These are phyloP conservation scores for Danionella dracula DNA, from an alignment of 2,797 vertebrate species.

Conservation along the genomic window DNA sequence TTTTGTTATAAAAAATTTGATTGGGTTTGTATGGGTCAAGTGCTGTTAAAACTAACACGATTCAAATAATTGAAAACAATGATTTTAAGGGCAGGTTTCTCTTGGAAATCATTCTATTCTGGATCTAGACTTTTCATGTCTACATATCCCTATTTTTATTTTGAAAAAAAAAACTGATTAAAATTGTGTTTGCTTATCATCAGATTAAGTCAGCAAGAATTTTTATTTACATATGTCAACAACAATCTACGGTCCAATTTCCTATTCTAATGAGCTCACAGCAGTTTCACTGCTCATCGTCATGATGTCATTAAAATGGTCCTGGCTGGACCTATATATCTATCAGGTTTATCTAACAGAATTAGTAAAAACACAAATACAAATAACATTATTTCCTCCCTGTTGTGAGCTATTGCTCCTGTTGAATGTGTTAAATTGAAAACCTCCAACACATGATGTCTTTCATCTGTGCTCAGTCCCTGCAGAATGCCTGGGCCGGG, in stretches of 20 bases:
- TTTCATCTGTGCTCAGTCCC: conserved; percentile 25
- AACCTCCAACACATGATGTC: conserved; percentile 5
- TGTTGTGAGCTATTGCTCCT: neutral
- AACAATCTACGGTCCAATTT: neutral
- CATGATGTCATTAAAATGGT: neutral
- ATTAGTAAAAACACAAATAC: too few relatives aligned
- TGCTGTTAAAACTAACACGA: too few relatives aligned
- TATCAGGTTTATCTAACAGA: conserved; percentile 11
- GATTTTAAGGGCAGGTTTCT: too few relatives aligned
- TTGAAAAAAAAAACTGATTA: too few relatives aligned
- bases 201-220: neutral
- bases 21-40: too few relatives aligned
- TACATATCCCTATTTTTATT: too few relatives aligned
- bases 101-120: too few relatives aligned
- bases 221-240: conserved; percentile 17
- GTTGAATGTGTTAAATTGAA: conserved; percentile 21
- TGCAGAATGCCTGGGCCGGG: neutral
- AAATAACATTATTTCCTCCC: neutral
- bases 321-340: neutral
- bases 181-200: too few relatives aligned
- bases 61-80: too few relatives aligned
- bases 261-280: neutral
- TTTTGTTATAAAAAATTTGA: too few relatives aligned
- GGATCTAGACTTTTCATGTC: too few relatives aligned
- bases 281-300: neutral